Percentiles rank a stretch among this genome's conserved stretches.
These are phyloP conservation scores for Xenopus laevis DNA, from an alignment of 2,113 vertebrate genomes.

Conservation along the genomic window DNA sequence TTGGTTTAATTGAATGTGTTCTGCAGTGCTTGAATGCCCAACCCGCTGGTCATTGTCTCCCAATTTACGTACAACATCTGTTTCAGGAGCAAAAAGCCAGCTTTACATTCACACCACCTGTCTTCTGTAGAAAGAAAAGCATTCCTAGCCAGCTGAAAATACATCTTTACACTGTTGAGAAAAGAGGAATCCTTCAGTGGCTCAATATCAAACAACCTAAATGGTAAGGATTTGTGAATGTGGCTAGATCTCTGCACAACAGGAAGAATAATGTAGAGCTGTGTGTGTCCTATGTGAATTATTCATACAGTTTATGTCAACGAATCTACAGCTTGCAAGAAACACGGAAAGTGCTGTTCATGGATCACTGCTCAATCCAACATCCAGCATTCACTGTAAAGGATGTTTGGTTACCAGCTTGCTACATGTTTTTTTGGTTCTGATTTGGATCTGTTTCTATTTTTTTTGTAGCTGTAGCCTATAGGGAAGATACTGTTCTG, in stretches of 20 bases:
- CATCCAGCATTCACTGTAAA: conserved; percentile 23
- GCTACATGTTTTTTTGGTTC: conserved; percentile 18
- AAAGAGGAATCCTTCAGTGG: background rate
- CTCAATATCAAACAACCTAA: background rate
- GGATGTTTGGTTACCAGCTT: conserved; percentile 33
- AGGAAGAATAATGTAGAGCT: background rate
- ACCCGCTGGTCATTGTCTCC: too few relatives aligned
- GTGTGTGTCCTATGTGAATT: conserved; percentile 29
- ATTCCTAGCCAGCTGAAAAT: background rate
- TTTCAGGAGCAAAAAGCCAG: background rate
- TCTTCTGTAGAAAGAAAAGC: background rate
- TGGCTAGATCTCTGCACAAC: background rate
- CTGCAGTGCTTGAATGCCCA: too few relatives aligned
- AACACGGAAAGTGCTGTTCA: conserved; percentile 31
- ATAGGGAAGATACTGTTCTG: conserved; percentile 16
- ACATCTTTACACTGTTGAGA: background rate
- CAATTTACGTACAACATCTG: background rate
- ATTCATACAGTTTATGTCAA: conserved; percentile 20
- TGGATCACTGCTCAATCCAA: conserved; percentile 37
- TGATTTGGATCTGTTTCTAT: conserved; percentile 10
- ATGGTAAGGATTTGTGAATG: conserved; percentile 14
- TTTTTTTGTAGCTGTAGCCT: conserved; percentile 13
- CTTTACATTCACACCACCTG: background rate
- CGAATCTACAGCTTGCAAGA: conserved; percentile 18
- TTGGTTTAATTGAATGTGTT: too few relatives aligned